A percentile compares a stretch with the other conserved stretches of the same genome.
phyloP scores from a whole-genome alignment of 2,888 invertebrate genomes.

The Diarsia brunnea region DNA sequence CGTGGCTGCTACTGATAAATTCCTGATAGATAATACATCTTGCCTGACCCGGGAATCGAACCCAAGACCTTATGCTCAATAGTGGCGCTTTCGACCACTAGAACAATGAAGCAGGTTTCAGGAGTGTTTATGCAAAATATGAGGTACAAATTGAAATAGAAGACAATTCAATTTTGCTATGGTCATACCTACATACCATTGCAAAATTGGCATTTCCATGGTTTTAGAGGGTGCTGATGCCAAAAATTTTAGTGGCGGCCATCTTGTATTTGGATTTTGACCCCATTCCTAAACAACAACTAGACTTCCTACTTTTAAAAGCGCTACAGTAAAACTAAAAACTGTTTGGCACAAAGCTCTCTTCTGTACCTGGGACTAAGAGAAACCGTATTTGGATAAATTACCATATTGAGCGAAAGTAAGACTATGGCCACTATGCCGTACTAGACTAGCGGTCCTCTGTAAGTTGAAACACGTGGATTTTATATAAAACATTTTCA shows the following conservation, averaged over 20 bases:
- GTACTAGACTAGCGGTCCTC: background rate
- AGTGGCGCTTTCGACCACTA: too few species aligned
- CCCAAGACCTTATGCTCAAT: too few species aligned
- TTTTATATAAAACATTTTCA: background rate
- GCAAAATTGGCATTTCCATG: too few species aligned
- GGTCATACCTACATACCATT: too few species aligned
- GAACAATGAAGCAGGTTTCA: too few species aligned
- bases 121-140: too few species aligned
- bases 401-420: constrained; percentile 44
- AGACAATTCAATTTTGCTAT: too few species aligned
- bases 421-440: background rate
- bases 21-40: too few species aligned
- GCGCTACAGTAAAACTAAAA: background rate
- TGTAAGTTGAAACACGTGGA: constrained; percentile 35
- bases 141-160: too few species aligned
- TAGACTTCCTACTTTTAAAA: background rate
- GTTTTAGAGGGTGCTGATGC: background rate
- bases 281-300: background rate
- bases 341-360: constrained; percentile 4
- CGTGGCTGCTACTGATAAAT: too few species aligned
- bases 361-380: background rate
- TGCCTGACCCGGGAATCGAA: too few species aligned
- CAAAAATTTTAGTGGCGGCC: background rate
- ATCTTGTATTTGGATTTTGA: background rate
- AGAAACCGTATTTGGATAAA: constrained; percentile 31